Evolutionary conservation across 2,888 invertebrate species (phyloP), one percentile per base, ranked within the genome.

Genomic region (Clivina fossor): DNA sequence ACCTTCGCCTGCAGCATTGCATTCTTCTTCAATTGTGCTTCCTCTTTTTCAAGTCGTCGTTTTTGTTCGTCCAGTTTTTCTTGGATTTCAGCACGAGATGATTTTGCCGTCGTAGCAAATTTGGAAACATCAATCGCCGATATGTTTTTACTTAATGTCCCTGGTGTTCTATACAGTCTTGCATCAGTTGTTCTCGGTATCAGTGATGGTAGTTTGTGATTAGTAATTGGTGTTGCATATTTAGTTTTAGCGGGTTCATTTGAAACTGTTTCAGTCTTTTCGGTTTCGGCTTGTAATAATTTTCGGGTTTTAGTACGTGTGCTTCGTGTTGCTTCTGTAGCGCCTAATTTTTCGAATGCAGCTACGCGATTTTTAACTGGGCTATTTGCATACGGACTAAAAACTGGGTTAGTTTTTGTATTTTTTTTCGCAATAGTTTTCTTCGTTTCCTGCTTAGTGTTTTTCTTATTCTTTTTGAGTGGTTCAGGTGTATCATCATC

Each of bases 321-420:
- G 2, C 71, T 44, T 59, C 73, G 68, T 32, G 64, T 60, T 1
- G 66, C 66, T 7, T 58, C 56, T n/a, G 68, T 65, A 1, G 64
- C 50, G 13, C 38, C 44, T 2, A 72, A 62, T 56, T 75, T 74
- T 61, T 83, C 83, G 60, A 82, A 83, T 1, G 82, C 83, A 61
- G 80, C 78, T 0, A 83, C 81, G 30, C 80, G 78, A 63, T 80
- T 79, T 65, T 81, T 82, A 3, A 82, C 78, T 0, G 82, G 78
- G 60, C 81, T 82, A 57, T 79, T 78, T 4, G 77, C 74, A 57
- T 77, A 80, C 1, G 82, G 82, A 71, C 81, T 82, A 59, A 74
- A 78, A 11, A 76, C 63, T 15, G 71, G 70, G 47, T 64, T 65
- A 3, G 62, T 71, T 67, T 63, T 77, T 62, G n/a, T n/a, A n/a